phyloP scores from a whole-genome alignment of 2,113 vertebrate species.

The Cinclus mexicanus region DNA sequence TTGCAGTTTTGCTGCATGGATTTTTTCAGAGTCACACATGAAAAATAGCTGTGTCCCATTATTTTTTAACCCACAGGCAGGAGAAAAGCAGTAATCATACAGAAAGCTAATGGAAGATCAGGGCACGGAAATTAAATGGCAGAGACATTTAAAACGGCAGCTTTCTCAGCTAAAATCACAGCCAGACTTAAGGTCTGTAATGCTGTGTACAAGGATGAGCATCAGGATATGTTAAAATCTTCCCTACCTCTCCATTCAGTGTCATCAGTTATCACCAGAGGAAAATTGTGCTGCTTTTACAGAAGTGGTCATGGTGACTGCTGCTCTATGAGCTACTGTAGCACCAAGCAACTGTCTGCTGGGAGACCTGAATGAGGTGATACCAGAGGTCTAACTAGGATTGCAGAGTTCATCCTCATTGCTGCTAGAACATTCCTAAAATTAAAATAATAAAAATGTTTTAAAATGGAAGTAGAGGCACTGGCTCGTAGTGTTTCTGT shows the following conservation, averaged over 20 bases:
- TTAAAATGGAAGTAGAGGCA: neutral
- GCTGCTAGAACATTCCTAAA: neutral
- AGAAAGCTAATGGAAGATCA: neutral
- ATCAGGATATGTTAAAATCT: neutral
- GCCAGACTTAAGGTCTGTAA: neutral
- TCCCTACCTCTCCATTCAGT: neutral
- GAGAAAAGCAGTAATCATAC: neutral
- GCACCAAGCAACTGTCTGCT: neutral
- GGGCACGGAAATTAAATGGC: neutral
- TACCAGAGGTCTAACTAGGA: neutral
- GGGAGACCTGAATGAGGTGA: neutral
- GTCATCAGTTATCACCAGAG: neutral
- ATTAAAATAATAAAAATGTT: neutral
- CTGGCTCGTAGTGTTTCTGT: neutral
- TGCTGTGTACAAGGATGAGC: rapidly evolving
- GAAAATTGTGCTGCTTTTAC: neutral
- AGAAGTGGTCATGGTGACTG: neutral
- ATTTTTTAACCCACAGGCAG: neutral
- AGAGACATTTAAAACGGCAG: neutral
- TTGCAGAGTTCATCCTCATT: neutral
- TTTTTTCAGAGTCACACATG: neutral
- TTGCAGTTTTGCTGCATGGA: neutral
- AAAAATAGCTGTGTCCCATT: neutral
- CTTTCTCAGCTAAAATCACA: neutral
- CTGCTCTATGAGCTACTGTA: neutral